These are phyloP conservation scores for Picathartes gymnocephalus DNA, from an alignment of 2,113 vertebrate species.

Conservation along the genomic window DNA sequence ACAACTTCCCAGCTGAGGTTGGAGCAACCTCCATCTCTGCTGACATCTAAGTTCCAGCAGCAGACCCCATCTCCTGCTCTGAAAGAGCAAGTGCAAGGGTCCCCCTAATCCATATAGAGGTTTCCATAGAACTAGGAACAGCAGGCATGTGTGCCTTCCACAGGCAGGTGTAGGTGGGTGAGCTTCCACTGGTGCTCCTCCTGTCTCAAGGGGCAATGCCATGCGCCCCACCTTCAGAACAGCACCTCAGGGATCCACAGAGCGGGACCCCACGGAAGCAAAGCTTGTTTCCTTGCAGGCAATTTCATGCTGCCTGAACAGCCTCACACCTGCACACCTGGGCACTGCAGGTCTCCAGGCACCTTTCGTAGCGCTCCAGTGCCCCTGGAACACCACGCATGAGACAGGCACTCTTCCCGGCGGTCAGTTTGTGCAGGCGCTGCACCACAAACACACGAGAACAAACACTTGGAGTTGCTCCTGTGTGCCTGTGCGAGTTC, in stretches of 20 bases:
- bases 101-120: neutral
- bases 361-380: accelerated
- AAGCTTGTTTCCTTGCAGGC: neutral
- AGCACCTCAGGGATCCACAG: neutral
- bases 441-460: neutral
- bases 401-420: neutral
- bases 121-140: neutral
- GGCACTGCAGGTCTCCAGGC: neutral
- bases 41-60: neutral
- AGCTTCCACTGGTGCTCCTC: neutral
- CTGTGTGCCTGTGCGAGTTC: neutral
- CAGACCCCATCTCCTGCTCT: neutral
- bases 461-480: neutral
- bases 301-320: neutral
- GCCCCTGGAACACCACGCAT: accelerated
- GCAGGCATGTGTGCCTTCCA: neutral
- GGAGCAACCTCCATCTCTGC: neutral
- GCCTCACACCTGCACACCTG: neutral
- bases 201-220: neutral
- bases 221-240: accelerated
- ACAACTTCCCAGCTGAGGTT: neutral
- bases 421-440: neutral
- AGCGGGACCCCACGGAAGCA: neutral
- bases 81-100: neutral
- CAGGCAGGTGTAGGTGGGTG: neutral